Evolutionary conservation across 2,113 vertebrate genomes (phyloP), one percentile per base, ranked within the genome.

Genomic region (Gadus chalcogrammus): DNA sequence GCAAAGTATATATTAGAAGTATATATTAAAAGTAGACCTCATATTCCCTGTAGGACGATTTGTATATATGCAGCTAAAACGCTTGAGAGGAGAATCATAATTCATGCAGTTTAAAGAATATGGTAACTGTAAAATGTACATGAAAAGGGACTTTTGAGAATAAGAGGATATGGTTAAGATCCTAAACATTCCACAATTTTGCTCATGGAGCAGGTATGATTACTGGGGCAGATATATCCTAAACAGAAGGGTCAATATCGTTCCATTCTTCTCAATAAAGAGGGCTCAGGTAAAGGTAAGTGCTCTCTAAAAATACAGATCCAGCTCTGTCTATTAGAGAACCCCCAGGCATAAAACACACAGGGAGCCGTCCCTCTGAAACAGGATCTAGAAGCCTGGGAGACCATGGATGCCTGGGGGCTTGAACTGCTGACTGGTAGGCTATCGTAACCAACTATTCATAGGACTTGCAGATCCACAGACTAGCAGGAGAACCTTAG

Each of bases 391-490:
- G 61, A 48, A 71, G 71, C 73, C 70, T 48, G 42, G 8, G 42
- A 48, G 42, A 73, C 76, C 81, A 70, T 75, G 71, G 73, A 74
- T 65, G 82, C 73, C 79, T 65, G 58, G 53, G 61, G 78, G 83
- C 78, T 71, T 76, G 84, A 92, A 89, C 76, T 92, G 90, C 92
- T 91, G 90, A 92, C 91, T 84, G 55, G 69, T 71, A 71, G 67
- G 65, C 38, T 82, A 82, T 84, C 79, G 72, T 52, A 78, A 70
- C 68, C 75, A 79, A 86, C 88, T 89, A 91, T 91, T 90, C 89
- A 89, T 88, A 89, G 89, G 74, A 76, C 31, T 55, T 79, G 53
- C 22, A 75, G 17, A 48, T 48, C 42, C 31, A 35, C 31, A 7
- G 31, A 7, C 31, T 5, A 35, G 4, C 31, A 11, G 15, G 5